A percentile compares a stretch with the other conserved stretches of the same genome.
These are phyloP conservation scores for Chelon auratus DNA, from an alignment of 2,797 vertebrate species.

Conservation along the genomic window DNA sequence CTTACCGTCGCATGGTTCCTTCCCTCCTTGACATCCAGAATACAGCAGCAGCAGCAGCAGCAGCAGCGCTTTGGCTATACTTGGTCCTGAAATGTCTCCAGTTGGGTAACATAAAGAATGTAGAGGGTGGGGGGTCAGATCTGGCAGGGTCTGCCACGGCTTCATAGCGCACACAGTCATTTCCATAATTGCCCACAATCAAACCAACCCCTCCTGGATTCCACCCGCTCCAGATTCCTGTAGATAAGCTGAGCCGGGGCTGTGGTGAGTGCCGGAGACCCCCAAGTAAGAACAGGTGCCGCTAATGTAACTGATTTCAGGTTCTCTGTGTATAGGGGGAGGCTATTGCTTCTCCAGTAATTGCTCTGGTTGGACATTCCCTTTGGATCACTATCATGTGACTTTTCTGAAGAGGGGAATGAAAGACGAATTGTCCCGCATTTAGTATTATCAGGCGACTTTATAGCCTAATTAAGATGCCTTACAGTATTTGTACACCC, in stretches of 20 bases:
- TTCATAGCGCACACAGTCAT: slow-evolving; percentile 79
- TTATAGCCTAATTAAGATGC: slow-evolving; percentile 69
- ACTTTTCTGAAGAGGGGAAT: slow-evolving; percentile 77
- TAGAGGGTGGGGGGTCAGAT: slow-evolving; percentile 66
- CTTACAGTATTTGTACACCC: slow-evolving; percentile 44
- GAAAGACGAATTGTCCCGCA: slow-evolving; percentile 75
- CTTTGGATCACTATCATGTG: slow-evolving; percentile 74
- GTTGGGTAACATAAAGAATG: slow-evolving; percentile 76
- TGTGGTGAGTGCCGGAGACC: slow-evolving; percentile 80
- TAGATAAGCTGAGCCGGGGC: slow-evolving; percentile 81
- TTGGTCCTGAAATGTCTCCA: slow-evolving; percentile 73
- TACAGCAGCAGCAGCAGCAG: slow-evolving; percentile 54
- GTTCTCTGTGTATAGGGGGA: slow-evolving; percentile 59
- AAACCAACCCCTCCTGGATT: slow-evolving; percentile 85
- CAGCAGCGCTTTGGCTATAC: slow-evolving; percentile 57
- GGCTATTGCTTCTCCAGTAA: slow-evolving; percentile 71
- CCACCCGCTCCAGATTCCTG: slow-evolving; percentile 82
- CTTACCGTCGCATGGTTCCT: slow-evolving; percentile 45
- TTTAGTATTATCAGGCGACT: slow-evolving; percentile 75
- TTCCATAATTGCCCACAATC: slow-evolving; percentile 86
- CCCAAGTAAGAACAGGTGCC: slow-evolving; percentile 88
- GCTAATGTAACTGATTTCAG: slow-evolving; percentile 81
- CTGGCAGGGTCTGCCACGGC: slow-evolving; percentile 73
- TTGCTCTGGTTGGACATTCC: slow-evolving; percentile 73
- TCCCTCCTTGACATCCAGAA: slow-evolving; percentile 52